Conservation (phyloP, 2,888 invertebrate species). For the Brachyopa scutellaris region DNA sequence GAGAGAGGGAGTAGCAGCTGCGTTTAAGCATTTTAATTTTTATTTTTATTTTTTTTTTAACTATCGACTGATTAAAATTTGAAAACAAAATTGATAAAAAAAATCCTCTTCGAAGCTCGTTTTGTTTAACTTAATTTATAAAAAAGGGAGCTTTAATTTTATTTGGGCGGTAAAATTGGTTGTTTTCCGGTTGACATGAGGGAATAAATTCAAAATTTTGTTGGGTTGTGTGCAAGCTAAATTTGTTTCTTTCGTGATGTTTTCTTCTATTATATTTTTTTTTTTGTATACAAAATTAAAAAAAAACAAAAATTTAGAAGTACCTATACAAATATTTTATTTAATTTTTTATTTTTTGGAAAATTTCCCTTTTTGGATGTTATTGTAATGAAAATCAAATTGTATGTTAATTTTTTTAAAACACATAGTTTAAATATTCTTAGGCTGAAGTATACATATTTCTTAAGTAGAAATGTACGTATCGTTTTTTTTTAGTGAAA, state of each 20-base stretch:
- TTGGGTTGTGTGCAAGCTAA: conserved; percentile 66
- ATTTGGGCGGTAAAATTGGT: not conserved
- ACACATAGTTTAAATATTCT: conserved; percentile 58
- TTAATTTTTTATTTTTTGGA: conserved; percentile 7
- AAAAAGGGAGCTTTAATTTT: conserved; percentile 15
- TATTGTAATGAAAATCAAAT: conserved; percentile 12
- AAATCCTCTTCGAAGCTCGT: not conserved
- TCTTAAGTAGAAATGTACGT: conserved; percentile 33
- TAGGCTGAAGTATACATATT: conserved; percentile 40
- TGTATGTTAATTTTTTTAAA: conserved; percentile 18
- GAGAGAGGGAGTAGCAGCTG: conserved; percentile 15
- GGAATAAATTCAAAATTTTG: conserved; percentile 30
- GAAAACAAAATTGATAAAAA: conserved; percentile 2
- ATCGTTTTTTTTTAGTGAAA: conserved; percentile 51
- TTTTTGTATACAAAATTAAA: not conserved
- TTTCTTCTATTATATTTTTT: not conserved
- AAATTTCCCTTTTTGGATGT: conserved; percentile 36
- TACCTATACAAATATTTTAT: not conserved
- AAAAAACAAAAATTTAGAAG: not conserved
- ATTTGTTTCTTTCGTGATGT: conserved; percentile 11
- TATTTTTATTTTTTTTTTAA: conserved; percentile 5
- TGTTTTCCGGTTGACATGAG: conserved; percentile 6
- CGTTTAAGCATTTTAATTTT: conserved; percentile 18
- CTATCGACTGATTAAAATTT: conserved; percentile 38
- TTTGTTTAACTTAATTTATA: not conserved